A percentile compares a stretch with the other conserved stretches of the same genome.
Conservation (phyloP, 2,797 vertebrate species). For the Sebastes kiyomatsui region DNA sequence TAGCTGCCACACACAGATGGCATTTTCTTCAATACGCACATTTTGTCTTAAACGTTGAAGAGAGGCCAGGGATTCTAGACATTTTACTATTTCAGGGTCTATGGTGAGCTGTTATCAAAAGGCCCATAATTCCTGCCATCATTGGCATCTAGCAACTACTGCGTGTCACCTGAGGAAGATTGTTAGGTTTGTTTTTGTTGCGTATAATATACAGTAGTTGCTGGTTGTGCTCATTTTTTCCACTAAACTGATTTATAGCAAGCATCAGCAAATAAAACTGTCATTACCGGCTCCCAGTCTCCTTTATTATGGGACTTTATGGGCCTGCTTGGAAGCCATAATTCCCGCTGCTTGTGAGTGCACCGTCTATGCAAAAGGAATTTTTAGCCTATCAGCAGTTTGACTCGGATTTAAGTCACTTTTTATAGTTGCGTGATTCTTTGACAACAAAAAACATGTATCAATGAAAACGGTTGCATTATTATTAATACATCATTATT, state of each 20-base stretch:
- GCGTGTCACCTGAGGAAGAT: neutral
- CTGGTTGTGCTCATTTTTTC: neutral
- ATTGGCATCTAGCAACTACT: neutral
- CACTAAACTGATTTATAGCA: slow-evolving; percentile 37
- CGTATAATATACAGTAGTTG: neutral
- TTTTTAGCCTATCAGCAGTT: slow-evolving; percentile 1
- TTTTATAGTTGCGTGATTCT: neutral
- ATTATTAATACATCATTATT: neutral
- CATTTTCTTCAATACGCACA: neutral
- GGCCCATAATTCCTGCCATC: neutral
- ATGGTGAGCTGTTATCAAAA: neutral
- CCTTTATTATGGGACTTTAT: slow-evolving; percentile 14
- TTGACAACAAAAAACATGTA: neutral
- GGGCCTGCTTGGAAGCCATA: slow-evolving; percentile 12
- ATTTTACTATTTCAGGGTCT: neutral
- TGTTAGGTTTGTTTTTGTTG: slow-evolving; percentile 1
- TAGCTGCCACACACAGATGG: neutral
- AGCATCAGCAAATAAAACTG: slow-evolving; percentile 32
- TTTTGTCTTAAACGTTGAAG: neutral
- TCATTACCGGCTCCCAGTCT: slow-evolving; percentile 19
- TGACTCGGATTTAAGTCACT: neutral
- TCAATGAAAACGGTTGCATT: neutral
- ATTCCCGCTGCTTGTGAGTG: neutral
- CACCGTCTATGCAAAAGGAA: neutral
- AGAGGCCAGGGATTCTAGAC: neutral